phyloP scores from a whole-genome alignment of 2,797 vertebrate species.

The Tiaroga cobitis region DNA sequence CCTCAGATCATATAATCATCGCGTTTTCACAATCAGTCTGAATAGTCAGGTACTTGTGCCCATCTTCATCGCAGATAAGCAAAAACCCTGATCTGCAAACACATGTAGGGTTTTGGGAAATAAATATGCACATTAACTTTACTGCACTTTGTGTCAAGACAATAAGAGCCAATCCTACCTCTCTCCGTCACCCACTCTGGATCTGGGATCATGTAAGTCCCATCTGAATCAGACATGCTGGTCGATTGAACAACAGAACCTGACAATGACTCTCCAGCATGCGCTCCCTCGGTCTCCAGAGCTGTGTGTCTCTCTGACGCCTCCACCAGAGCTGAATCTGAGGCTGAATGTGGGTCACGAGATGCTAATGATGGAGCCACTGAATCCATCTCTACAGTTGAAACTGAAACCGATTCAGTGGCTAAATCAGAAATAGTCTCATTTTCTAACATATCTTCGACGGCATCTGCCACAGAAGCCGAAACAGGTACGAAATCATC shows the following conservation, averaged over 20 bases:
- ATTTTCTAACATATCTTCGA: neutral
- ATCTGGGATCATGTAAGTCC: conserved; percentile 33
- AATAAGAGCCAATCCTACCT: conserved; percentile 36
- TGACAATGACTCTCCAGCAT: conserved; percentile 4
- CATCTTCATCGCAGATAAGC: neutral
- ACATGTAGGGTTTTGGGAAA: neutral
- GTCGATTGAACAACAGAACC: neutral
- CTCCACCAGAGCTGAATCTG: conserved; percentile 22
- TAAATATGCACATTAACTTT: neutral
- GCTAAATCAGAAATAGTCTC: neutral
- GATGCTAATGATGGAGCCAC: neutral
- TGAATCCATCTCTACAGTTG: neutral
- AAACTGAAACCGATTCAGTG: neutral
- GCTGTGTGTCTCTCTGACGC: neutral
- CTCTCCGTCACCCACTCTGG: neutral
- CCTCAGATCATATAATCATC: neutral
- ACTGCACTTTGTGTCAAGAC: neutral
- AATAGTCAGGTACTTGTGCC: too few relatives aligned
- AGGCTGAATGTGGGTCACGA: conserved; percentile 8
- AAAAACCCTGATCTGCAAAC: neutral
- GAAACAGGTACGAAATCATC: neutral
- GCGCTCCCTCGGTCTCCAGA: neutral
- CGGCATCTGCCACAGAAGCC: neutral
- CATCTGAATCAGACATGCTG: neutral
- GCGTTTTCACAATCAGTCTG: neutral